phyloP scores from a whole-genome alignment of 2,888 invertebrate species.

The Drosophila longiperda region DNA sequence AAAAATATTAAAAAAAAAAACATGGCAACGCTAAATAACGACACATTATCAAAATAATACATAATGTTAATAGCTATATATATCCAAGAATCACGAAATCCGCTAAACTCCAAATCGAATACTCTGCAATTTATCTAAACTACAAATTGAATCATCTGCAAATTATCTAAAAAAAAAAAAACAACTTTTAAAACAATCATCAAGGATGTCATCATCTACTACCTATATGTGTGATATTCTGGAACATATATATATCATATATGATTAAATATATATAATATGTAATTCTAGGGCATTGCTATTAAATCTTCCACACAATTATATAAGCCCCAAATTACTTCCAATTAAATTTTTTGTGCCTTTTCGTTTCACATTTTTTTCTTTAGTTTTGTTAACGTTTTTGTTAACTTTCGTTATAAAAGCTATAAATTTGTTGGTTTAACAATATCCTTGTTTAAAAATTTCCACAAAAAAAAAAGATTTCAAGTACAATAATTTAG shows the following conservation, averaged over 20 bases:
- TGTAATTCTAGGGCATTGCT: conserved; percentile 5
- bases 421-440: conserved; percentile 80
- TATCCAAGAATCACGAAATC: not conserved
- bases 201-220: not conserved
- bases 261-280: not conserved
- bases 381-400: conserved; percentile 62
- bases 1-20: not conserved
- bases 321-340: conserved; percentile 2
- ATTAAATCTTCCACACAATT: conserved; percentile 18
- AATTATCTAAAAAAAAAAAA: not conserved
- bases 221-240: not conserved
- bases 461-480: conserved; percentile 50
- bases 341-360: conserved; percentile 54
- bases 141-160: not conserved
- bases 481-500: not conserved
- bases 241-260: not conserved
- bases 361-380: conserved; percentile 49
- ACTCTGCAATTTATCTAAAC: not conserved
- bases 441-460: conserved; percentile 77
- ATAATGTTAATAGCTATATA: not conserved
- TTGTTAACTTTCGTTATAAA: conserved; percentile 58
- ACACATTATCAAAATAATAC: not conserved
- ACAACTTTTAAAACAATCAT: not conserved
- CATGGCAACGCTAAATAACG: fast-evolving
- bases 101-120: not conserved